Evolutionary conservation across 1,140 invertebrate genomes (phyloP).

Genomic region (Apolygus lucorum): DNA sequence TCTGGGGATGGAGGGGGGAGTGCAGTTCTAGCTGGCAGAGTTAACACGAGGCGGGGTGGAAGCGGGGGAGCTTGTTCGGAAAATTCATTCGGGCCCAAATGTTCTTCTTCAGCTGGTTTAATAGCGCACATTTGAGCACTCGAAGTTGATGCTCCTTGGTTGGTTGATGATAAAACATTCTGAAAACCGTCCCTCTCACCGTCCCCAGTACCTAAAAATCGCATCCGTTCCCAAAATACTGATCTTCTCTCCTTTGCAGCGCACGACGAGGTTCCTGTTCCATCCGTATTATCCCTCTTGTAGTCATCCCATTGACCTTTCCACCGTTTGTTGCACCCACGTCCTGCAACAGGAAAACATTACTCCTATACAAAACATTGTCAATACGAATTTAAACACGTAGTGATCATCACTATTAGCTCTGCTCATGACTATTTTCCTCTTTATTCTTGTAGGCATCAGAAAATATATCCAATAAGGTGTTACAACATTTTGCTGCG

Average conservation of each 20-base stretch:
- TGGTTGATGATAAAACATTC: constrained; percentile 4
- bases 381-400: no score
- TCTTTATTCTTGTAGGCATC: no score
- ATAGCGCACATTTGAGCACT: no score
- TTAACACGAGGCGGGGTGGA: not conserved
- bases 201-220: constrained; percentile 21
- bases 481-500: not conserved
- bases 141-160: no score
- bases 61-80: not conserved
- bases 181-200: constrained; percentile 9
- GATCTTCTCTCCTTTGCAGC: constrained; percentile 22
- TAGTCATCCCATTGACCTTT: constrained; percentile 24
- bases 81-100: not conserved
- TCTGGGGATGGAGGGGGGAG: not conserved
- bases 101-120: not conserved
- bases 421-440: no score
- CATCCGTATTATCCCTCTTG: constrained; percentile 18
- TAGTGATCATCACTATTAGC: no score
- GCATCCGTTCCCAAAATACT: constrained; percentile 13
- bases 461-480: no score
- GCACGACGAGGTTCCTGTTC: constrained; percentile 19
- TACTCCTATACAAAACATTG: no score
- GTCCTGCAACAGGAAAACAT: constrained; percentile 19
- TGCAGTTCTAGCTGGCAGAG: not conserved
- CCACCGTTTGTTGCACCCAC: constrained; percentile 26